Evolutionary conservation across 2,113 vertebrate genomes (phyloP), one percentile per base, ranked within the genome.

Genomic region (Tapirus terrestris): DNA sequence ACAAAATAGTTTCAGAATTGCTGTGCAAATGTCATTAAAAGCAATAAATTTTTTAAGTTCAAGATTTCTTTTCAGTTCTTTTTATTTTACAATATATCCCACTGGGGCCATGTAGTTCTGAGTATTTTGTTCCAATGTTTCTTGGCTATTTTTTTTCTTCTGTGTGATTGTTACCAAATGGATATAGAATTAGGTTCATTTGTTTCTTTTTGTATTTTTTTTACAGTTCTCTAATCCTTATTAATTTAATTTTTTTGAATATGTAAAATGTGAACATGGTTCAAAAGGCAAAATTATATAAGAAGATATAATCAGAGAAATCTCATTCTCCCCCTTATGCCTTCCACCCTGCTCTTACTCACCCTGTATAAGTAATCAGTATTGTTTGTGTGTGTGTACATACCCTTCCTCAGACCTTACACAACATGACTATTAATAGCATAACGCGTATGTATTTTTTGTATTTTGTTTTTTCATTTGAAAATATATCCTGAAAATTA

Each of bases 401-500:
- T 76, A 10, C 23, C 10, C 9, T 95, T 94, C 56, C 82, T 81
- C 43, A 58, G 80, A 63, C 10, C 27, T 96, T 79, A 86, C 20
- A 56, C 14, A 89, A 75, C 9, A n/a, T 31, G 14, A 84, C 63
- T 94, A 3, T 88, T 86, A 83, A 60, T 73, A 95, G 25, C 7
- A 63, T 60, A 79, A 91, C 25, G 25, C 10, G 51, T 43, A 67
- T 9, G 23, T 76, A n/a, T n/a, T 63, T 91, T 87, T 84, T 89
- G 39, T 91, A 61, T 29, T 70, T 88, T 89, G 18, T 60, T 91
- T 94, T 91, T 51, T 81, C 2, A 85, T 56, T 84, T 85, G 65
- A 95, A 94, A 94, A 33, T 89, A 53, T 60, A 58, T 58, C 11
- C 43, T 85, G 65, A 89, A 94, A 94, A 65, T 96, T 70, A 60